Evolutionary conservation across 2,797 vertebrate genomes (phyloP).

Genomic region (Neomorphus geoffroyi): DNA sequence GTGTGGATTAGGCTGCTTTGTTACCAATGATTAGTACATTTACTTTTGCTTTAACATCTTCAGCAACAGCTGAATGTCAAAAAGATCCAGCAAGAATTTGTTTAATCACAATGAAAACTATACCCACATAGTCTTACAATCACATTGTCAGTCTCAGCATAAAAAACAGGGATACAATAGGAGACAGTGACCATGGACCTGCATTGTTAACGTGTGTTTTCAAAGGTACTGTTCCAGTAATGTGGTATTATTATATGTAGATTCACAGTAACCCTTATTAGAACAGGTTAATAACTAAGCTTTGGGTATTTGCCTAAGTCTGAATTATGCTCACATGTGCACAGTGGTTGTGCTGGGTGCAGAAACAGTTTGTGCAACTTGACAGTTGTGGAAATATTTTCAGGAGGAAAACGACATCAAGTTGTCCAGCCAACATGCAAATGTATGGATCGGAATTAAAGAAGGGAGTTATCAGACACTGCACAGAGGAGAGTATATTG

Average conservation of each 20-base stretch:
- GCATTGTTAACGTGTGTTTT: background rate
- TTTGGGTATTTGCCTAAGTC: background rate
- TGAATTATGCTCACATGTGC: background rate
- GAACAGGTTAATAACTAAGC: background rate
- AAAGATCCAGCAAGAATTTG: constrained; percentile 70
- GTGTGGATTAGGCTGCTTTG: constrained; percentile 91
- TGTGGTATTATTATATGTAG: background rate
- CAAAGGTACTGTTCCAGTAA: background rate
- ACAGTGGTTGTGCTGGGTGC: background rate
- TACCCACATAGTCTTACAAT: background rate
- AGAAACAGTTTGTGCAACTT: background rate
- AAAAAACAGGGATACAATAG: background rate
- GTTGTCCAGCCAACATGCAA: background rate
- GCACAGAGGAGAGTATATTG: background rate
- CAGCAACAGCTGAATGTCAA: constrained; percentile 91
- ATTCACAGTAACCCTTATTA: background rate
- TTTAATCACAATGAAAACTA: constrained; percentile 60
- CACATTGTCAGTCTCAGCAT: background rate
- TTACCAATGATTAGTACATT: constrained; percentile 83
- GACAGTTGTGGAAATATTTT: background rate
- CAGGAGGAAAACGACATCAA: background rate
- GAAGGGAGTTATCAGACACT: background rate
- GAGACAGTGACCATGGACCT: background rate
- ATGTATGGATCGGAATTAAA: background rate
- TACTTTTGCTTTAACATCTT: constrained; percentile 89